Percentiles rank a stretch among this genome's conserved stretches.
phyloP scores from a whole-genome alignment of 1,140 invertebrate genomes.

The Apis florea region DNA sequence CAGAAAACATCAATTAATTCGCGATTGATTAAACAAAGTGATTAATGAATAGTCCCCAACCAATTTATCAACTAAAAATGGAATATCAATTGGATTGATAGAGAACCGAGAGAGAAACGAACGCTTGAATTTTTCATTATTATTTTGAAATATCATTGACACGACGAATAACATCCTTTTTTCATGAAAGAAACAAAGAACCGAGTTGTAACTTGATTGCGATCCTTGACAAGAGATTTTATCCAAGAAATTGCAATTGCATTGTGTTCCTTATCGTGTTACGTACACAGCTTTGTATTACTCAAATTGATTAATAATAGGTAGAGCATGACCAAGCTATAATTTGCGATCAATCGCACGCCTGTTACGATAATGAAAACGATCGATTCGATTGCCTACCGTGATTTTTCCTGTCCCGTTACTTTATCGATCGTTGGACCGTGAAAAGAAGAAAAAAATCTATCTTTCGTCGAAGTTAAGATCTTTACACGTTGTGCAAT shows the following conservation, averaged over 20 bases:
- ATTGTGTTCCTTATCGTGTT: background rate
- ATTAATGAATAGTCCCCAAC: background rate
- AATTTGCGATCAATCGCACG: conserved; percentile 15
- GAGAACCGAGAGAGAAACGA: background rate
- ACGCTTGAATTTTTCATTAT: background rate
- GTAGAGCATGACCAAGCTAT: background rate
- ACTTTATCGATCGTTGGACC: background rate
- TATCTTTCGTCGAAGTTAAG: background rate
- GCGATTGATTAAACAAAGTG: background rate
- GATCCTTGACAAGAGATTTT: background rate
- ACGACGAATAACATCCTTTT: background rate
- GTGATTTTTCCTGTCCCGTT: background rate
- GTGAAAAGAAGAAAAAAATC: background rate
- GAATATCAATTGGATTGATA: background rate
- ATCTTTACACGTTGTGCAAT: background rate
- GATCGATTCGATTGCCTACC: background rate
- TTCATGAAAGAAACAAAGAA: too few relatives aligned
- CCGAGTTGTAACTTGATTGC: background rate
- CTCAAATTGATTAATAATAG: background rate
- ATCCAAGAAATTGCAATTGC: background rate
- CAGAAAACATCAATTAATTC: conserved; percentile 2
- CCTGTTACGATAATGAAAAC: background rate
- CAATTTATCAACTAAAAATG: conserved; percentile 3
- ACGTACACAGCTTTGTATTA: background rate
- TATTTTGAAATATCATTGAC: conserved; percentile 6